Evolutionary conservation across 2,888 invertebrate genomes (phyloP), one percentile per base, ranked within the genome.

Genomic region (Thalpophila matura): DNA sequence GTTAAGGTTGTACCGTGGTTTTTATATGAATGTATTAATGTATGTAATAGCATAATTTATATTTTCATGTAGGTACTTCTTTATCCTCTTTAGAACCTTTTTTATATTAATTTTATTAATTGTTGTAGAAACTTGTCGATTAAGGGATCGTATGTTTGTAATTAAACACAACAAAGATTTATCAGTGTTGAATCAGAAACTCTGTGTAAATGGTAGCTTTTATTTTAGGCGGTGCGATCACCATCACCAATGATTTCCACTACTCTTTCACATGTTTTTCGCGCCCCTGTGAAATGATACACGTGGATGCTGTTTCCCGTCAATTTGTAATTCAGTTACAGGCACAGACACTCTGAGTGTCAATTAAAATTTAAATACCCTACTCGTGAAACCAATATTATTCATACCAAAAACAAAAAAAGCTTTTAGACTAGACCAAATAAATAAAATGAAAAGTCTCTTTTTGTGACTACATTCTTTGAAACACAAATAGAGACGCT

Each of bases 401-500:
- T 12, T 35, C 14, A 46, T 50, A 18, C 35, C 18, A 58, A 57
- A 38, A 6, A 40, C 16, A 43, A 7, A 54, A 57, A 58, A 42
- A 33, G 46, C 42, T 65, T 57, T 45, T 46, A 57, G 16, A 27
- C 10, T 42, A 43, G 14, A 57, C 14, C 29, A 43, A 63, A 62
- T 46, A 55, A 40, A 67, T 45, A 20, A 50, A 38, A 51, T 31
- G 35, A 40, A 50, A 60, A 51, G 10, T 12, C 16, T 42, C 27
- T 38, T 40, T 58, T 40, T 24, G 33, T 50, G 29, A 54, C 26
- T 29, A 59, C 46, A 57, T 51, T 53, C 20, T 45, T 75, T 37
- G 37, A 29, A 63, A 58, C 38, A 45, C 35, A 53, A 65, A 61
- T 40, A 61, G 6, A 53, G 24, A 57, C 27, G 33, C 47, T 59